Conservation (phyloP, 2,888 invertebrate species). For the Dusona sp. region DNA sequence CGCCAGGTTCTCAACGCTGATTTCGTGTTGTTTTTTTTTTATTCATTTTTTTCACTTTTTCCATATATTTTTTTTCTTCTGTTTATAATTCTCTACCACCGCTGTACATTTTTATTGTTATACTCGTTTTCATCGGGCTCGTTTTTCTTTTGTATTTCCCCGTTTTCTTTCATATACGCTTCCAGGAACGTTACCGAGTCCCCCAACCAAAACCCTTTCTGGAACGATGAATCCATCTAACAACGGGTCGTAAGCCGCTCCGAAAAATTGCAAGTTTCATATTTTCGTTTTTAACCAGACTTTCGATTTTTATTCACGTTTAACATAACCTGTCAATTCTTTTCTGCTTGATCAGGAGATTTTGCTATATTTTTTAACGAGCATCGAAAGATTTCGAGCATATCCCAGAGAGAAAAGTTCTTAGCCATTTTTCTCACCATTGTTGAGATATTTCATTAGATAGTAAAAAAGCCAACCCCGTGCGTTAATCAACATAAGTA, state of each 20-base stretch:
- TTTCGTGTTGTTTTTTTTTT: constrained; percentile 32
- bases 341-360: not conserved
- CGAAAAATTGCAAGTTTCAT: not conserved
- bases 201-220: not conserved
- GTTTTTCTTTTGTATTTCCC: constrained; percentile 13
- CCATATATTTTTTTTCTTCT: constrained; percentile 34
- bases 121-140: constrained; percentile 31
- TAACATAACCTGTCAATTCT: not conserved
- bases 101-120: constrained; percentile 46
- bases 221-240: constrained; percentile 17
- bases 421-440: not conserved
- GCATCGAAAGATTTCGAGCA: not conserved
- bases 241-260: not conserved
- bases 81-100: constrained; percentile 47
- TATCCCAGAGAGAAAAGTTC: not conserved
- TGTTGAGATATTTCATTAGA: not conserved
- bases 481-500: not conserved
- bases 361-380: not conserved
- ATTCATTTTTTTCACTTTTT: constrained; percentile 12
- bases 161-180: constrained; percentile 10
- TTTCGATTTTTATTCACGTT: not conserved
- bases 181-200: constrained; percentile 6
- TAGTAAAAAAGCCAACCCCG: not conserved
- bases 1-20: constrained; percentile 42
- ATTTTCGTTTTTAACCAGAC: not conserved